Percentiles rank a stretch among this genome's conserved stretches.
These are phyloP conservation scores for Eupsilia transversa DNA, from an alignment of 2,888 invertebrate genomes.

Conservation along the genomic window DNA sequence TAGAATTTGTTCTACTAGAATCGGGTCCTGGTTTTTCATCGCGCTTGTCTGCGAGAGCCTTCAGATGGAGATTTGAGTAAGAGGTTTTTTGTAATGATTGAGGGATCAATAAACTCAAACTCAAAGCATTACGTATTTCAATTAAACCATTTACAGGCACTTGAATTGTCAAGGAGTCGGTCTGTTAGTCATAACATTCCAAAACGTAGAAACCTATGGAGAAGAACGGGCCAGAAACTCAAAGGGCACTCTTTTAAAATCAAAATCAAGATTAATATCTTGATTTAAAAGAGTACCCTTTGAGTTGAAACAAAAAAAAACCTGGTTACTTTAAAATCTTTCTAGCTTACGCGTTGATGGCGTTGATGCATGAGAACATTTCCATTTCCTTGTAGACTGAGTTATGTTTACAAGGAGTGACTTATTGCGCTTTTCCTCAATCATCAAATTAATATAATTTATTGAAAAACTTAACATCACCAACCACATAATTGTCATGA, in stretches of 20 bases:
- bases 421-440: background rate
- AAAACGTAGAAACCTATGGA: background rate
- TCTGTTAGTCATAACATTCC: background rate
- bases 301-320: too few species aligned
- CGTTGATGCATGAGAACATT: background rate
- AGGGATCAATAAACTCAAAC: background rate
- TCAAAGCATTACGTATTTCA: background rate
- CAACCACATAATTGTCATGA: background rate
- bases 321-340: background rate
- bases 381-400: background rate
- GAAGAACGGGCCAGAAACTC: background rate
- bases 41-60: too few species aligned
- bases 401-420: background rate
- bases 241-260: background rate
- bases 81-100: background rate
- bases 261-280: background rate
- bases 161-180: background rate
- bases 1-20: too few species aligned
- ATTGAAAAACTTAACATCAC: conserved; percentile 3
- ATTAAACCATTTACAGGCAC: background rate
- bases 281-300: too few species aligned
- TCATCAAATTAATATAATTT: conserved; percentile 3
- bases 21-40: too few species aligned
- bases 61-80: background rate
- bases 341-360: background rate